Base-by-base conservation (phyloP, 2,797 vertebrate genomes). In the Setipinna tenuifilis region DNA sequence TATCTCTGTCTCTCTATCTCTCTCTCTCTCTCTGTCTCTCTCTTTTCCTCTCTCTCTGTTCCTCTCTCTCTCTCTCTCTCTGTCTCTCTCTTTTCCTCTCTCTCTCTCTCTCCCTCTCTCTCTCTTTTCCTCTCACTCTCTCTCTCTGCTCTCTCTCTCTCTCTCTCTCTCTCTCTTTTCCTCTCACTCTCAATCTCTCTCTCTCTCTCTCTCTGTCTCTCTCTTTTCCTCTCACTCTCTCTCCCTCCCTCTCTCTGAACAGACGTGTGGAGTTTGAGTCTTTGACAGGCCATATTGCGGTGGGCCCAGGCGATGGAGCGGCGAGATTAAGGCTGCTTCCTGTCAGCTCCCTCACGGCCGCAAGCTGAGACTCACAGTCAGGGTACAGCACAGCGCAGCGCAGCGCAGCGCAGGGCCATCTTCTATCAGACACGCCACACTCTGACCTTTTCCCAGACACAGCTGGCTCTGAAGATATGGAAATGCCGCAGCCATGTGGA, bases 401-500 rank as follows among this genome's bases (percentile, higher is more conserved):
- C 7, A n/a, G 9, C 19, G 1, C 62, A 23, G 1, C 17, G 28
- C 6, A 17, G 3, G 31, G 31, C 68, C 28, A 78, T 44, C 71
- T 44, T 44, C 71, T 78, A 16, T 78, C 71, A 78, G 71, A 78
- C 31, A 19, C 17, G 71, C 17, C 31, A 21, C 7, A 78, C 35
- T 17, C 44, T 78, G 17, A 78, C 71, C 71, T 78, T 78, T 44
- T 78, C 71, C 71, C 71, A 35, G 0, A 35, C 46, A 35, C 25
- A 46, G 41, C 78, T 28, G 41, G 41, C 46, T 7, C 84, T 28
- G 14, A 62, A 85, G 83, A 82, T 88, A 94, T 90, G 90, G 88
- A 87, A 90, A 93, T 92, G 86, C 88, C 81, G 87, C 81, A 92
- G 87, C 81, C 92, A 88, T 84, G 57, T 83, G 75, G 87, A 75